Conservation (phyloP, 2,888 invertebrate species). For the Malachius bipustulatus region DNA sequence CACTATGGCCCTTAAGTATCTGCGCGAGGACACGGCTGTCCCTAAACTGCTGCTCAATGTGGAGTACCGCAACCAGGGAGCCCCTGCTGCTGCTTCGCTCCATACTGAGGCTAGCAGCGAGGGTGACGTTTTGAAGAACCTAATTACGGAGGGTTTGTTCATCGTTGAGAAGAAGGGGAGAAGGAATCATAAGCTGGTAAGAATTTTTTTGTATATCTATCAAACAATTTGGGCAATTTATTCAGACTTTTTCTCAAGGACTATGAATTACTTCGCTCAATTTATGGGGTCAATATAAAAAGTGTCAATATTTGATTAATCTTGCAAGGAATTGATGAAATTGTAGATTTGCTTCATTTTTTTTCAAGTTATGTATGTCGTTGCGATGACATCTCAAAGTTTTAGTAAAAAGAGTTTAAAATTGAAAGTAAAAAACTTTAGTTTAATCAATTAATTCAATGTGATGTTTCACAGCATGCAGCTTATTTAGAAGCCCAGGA, state of each 20-base stretch:
- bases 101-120: constrained; percentile 42
- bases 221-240: too few species aligned
- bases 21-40: constrained; percentile 51
- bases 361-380: too few species aligned
- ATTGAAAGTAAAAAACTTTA: too few species aligned
- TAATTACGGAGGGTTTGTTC: constrained; percentile 78
- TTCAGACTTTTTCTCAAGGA: too few species aligned
- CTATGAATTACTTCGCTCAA: too few species aligned
- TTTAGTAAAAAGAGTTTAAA: too few species aligned
- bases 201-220: constrained; percentile 19
- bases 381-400: too few species aligned
- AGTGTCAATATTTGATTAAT: too few species aligned
- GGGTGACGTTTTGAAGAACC: constrained; percentile 60
- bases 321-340: too few species aligned
- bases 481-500: constrained; percentile 82
- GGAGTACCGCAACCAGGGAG: constrained; percentile 53
- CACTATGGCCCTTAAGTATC: constrained; percentile 50
- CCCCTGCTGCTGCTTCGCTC: constrained; percentile 46
- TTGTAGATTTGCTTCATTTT: too few species aligned
- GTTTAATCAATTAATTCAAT: too few species aligned
- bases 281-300: too few species aligned
- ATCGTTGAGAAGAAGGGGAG: constrained; percentile 74
- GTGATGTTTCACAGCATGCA: constrained; percentile 40
- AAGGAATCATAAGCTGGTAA: constrained; percentile 64
- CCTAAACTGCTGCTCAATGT: constrained; percentile 71